Evolutionary conservation across 2,113 vertebrate species (phyloP), one percentile per base, ranked within the genome.

Genomic region (Promerops cafer): DNA sequence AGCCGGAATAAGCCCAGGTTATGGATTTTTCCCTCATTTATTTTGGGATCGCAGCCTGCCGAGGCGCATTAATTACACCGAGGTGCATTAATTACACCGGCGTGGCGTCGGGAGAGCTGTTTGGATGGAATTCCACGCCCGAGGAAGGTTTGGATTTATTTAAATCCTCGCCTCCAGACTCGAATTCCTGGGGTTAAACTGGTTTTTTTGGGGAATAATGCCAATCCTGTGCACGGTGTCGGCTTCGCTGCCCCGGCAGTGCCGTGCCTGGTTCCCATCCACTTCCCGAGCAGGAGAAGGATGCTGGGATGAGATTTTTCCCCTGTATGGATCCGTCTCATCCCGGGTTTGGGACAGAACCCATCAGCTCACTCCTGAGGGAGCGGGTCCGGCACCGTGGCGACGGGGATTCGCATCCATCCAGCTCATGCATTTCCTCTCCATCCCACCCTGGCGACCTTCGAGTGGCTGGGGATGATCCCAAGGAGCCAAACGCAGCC

Each of bases 351-450:
- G 52, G 63, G 47, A 53, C 52, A 53, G 56, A 87, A 53, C 11
- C 33, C 2, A 1, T 3, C 4, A 3, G 6, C 16, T 57, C 47
- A 35, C 57, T 53, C 31, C 53, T 10, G 5, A 44, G 4, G 33
- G 39, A 33, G 59, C 7, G 42, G 56, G 65, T 30, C 45, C 0
- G 1, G 63, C 8, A 9, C 1, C 2, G 9, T 0, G 1, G 44
- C 18, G 33, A 12, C 0, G 7, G 37, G 10, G 53, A 35, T 72
- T 80, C 53, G 54, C 39, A 37, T 35, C 74, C 45, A 1, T 8
- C 28, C 59, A 23, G 52, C 37, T 66, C 9, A 0, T 2, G 16
- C 17, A 40, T 61, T 52, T 52, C 45, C 59, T 19, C 59, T 33
- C 39, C 53, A 22, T n/a, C 30, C 66, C 17, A 21, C 80, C 45